A percentile compares a stretch with the other conserved stretches of the same genome.
phyloP scores from a whole-genome alignment of 2,113 vertebrate species.

The Halcyon senegalensis region DNA sequence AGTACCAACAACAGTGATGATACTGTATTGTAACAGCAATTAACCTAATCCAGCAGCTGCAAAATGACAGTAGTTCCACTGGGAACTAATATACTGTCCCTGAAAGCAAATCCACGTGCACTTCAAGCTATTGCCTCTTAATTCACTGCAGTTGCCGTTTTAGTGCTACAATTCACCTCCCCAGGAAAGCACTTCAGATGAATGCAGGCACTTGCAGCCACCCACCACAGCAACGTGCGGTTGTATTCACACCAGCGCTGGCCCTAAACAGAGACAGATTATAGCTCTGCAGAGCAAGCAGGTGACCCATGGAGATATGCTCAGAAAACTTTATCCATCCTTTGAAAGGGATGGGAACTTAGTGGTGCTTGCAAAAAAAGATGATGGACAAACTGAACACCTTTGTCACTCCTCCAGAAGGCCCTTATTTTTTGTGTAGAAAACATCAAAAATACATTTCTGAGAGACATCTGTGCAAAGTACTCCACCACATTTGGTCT shows the following conservation, averaged over 20 bases:
- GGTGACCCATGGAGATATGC: background rate
- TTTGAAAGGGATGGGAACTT: background rate
- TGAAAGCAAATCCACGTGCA: background rate
- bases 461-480: background rate
- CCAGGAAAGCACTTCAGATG: background rate
- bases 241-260: background rate
- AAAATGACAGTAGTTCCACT: background rate
- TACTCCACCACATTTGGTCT: background rate
- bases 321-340: background rate
- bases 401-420: background rate
- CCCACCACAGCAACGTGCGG: background rate
- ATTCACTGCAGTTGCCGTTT: background rate
- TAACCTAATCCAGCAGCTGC: background rate
- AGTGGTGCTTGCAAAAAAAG: background rate
- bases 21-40: background rate
- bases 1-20: background rate
- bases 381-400: background rate
- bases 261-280: background rate
- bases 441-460: background rate
- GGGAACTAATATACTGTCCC: background rate
- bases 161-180: background rate
- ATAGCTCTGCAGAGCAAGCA: background rate
- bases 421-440: background rate
- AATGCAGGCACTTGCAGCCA: background rate
- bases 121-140: background rate